Base-by-base conservation (phyloP, 2,888 invertebrate genomes). In the Hemicrepidius hirtus region DNA sequence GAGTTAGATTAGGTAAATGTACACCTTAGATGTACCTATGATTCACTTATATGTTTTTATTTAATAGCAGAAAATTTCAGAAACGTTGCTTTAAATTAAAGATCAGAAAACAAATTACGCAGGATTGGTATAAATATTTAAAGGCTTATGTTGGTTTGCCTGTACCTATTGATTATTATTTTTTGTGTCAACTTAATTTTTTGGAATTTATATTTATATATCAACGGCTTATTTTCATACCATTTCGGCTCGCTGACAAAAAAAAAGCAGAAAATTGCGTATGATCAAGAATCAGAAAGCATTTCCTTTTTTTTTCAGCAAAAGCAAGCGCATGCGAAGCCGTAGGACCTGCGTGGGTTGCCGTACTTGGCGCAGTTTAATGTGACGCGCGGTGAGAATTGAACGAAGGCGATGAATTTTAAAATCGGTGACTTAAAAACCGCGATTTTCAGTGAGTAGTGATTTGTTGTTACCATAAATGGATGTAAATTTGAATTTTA, bases 371-470 rank as follows among this genome's bases (percentile, higher is more conserved):
- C 53, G 73, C 64, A 73, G 73, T 73, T 73, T 73, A 44, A 73
- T 68, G 46, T 49, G 37, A 69, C 68, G 73, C 68, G 73, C 68
- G 73, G 65, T 32, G 46, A 55, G 73, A 73, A 73, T 55, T 65
- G 73, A 73, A 60, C 73, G 68, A 73, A 69, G 46, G 59, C 41
- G 49, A 72, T 68, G 68, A 65, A 59, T 66, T 73, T 69, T 68
- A 50, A 68, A 73, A 68, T 21, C 37, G 40, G 53, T 59, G 46
- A 32, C 46, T 50, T 40, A 50, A 69, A 68, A 73, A 65, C 37
- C 65, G 73, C 50, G 64, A 50, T 68, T 62, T 68, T 68, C 24
- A 28, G 68, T 73, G 68, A 46, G 50, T 46, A 59, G 68, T 73
- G 68, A 46, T 24, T 49, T 44, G 13, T 37, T 69, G 35, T 49